phyloP scores from a whole-genome alignment of 2,888 invertebrate genomes.

The Eumacrocentrus americanus region DNA sequence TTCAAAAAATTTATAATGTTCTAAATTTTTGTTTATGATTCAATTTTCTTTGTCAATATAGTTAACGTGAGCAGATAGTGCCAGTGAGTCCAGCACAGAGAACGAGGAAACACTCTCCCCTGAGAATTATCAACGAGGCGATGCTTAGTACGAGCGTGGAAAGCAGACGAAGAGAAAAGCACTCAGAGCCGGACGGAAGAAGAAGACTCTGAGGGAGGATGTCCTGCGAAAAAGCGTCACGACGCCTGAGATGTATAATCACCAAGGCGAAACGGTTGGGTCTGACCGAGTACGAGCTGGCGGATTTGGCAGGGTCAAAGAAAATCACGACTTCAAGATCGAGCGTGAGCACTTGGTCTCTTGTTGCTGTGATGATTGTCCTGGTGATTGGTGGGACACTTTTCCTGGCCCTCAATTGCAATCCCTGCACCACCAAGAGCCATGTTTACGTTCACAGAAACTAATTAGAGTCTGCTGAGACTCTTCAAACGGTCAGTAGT shows the following conservation, averaged over 20 bases:
- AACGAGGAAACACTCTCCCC: too few relatives aligned
- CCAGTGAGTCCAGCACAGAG: too few relatives aligned
- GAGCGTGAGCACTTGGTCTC: slow-evolving; percentile 39
- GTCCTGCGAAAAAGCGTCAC: slow-evolving; percentile 52
- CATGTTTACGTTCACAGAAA: slow-evolving; percentile 29
- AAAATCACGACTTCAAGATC: slow-evolving; percentile 44
- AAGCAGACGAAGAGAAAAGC: background rate
- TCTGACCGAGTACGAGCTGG: slow-evolving; percentile 44
- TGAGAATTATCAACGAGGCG: too few relatives aligned
- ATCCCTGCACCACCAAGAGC: slow-evolving; percentile 42
- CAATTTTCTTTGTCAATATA: background rate
- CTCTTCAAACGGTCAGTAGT: background rate
- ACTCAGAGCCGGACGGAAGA: slow-evolving; percentile 9
- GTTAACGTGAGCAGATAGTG: too few relatives aligned
- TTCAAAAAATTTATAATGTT: background rate
- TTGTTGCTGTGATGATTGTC: slow-evolving; percentile 40
- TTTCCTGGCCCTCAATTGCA: slow-evolving; percentile 44
- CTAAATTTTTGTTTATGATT: background rate
- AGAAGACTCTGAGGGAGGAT: slow-evolving; percentile 28
- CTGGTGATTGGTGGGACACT: slow-evolving; percentile 40
- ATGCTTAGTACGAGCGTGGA: background rate
- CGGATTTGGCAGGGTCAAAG: slow-evolving; percentile 45
- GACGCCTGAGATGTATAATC: slow-evolving; percentile 46
- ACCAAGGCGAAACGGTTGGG: slow-evolving; percentile 47
- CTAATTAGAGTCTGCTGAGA: background rate